Evolutionary conservation across 2,888 invertebrate genomes (phyloP).

Genomic region (Tuta absoluta): DNA sequence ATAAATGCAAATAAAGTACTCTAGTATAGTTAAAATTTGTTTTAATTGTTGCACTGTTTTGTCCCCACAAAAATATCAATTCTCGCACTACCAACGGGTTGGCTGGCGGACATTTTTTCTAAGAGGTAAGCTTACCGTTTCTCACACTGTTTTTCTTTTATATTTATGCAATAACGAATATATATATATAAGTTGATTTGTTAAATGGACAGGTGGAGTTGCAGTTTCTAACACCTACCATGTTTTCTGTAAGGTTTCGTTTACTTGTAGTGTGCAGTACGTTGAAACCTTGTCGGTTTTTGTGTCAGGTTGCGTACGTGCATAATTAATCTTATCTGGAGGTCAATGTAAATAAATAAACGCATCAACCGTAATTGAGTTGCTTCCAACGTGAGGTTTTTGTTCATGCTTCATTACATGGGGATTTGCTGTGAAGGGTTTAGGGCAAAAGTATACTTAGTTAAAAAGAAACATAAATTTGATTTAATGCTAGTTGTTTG

Average conservation of each 20-base stretch:
- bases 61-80: too few species aligned
- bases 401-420: slow-evolving; percentile 20
- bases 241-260: background rate
- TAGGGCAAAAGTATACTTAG: too few species aligned
- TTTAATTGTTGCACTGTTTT: too few species aligned
- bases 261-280: slow-evolving; percentile 2
- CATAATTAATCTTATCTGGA: slow-evolving; percentile 28
- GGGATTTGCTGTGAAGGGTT: slow-evolving; percentile 8
- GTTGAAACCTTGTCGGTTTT: slow-evolving; percentile 25
- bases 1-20: too few species aligned
- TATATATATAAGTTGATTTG: too few species aligned
- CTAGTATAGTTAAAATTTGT: too few species aligned
- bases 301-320: slow-evolving; percentile 24
- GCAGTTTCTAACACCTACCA: background rate
- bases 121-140: too few species aligned
- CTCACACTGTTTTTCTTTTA: too few species aligned
- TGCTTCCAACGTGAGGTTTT: slow-evolving; percentile 22
- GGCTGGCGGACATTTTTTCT: too few species aligned
- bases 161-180: too few species aligned
- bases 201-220: background rate
- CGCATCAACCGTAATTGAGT: slow-evolving; percentile 20
- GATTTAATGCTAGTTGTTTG: too few species aligned
- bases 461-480: background rate
- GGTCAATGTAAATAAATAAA: slow-evolving; percentile 29
- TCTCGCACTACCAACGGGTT: too few species aligned